These are phyloP conservation scores for Dendrolimus houi DNA, from an alignment of 2,888 invertebrate species.

Conservation along the genomic window DNA sequence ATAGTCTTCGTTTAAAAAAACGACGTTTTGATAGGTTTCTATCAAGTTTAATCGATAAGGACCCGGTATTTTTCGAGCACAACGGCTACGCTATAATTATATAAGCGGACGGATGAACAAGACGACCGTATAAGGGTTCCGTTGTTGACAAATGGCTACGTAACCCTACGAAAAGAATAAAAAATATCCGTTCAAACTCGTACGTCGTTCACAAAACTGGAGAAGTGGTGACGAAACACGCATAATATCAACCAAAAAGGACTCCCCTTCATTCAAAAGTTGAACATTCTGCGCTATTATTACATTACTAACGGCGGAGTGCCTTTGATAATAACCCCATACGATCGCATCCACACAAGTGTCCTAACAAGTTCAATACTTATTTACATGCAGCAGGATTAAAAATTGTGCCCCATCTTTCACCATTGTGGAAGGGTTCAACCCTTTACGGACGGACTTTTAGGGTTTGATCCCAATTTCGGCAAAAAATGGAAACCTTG, in stretches of 20 bases:
- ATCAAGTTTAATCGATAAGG: no score
- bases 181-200: no score
- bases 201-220: constrained; percentile 4
- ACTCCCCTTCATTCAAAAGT: constrained; percentile 44
- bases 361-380: constrained; percentile 70
- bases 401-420: constrained; percentile 68
- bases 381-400: constrained; percentile 70
- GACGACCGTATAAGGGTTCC: no score
- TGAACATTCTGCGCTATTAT: constrained; percentile 62
- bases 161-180: no score
- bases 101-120: no score
- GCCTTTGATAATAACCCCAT: constrained; percentile 69
- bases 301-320: constrained; percentile 62
- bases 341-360: constrained; percentile 63
- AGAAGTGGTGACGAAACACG: constrained; percentile 25
- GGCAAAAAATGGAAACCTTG: constrained; percentile 5
- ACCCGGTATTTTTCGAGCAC: no score
- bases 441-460: constrained; percentile 58
- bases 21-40: no score
- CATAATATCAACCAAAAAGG: constrained; percentile 15
- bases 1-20: no score
- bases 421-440: constrained; percentile 58
- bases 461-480: constrained; percentile 41
- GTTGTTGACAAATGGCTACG: no score
- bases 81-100: no score